A percentile compares a stretch with the other conserved stretches of the same genome.
Evolutionary conservation across 2,888 invertebrate species (phyloP).

Genomic region (Octodonta nipae): DNA sequence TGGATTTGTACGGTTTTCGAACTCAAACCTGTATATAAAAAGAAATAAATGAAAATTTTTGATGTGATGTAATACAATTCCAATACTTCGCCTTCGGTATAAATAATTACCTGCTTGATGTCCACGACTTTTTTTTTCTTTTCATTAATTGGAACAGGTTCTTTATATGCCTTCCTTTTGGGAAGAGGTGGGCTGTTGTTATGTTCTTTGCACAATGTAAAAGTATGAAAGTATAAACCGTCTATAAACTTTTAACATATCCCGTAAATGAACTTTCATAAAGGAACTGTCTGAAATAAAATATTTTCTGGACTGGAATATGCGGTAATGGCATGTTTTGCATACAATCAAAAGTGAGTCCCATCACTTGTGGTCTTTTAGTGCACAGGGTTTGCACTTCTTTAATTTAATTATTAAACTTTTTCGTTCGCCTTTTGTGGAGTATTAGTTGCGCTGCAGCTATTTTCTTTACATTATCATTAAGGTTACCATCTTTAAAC

Average conservation of each 20-base stretch:
- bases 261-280: slow-evolving; percentile 1
- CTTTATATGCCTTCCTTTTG: slow-evolving; percentile 6
- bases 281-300: slow-evolving; percentile 3
- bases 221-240: not conserved
- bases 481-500: slow-evolving; percentile 4
- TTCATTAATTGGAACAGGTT: slow-evolving; percentile 10
- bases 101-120: slow-evolving; percentile 10
- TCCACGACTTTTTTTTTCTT: slow-evolving; percentile 10
- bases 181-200: not conserved
- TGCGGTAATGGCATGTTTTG: slow-evolving; percentile 10
- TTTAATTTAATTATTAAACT: slow-evolving; percentile 11
- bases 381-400: slow-evolving; percentile 8
- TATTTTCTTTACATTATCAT: slow-evolving; percentile 9
- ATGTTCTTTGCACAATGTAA: not conserved
- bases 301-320: slow-evolving; percentile 3
- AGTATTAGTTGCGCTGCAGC: slow-evolving; percentile 7
- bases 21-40: slow-evolving; percentile 1
- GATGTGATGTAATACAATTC: slow-evolving; percentile 11
- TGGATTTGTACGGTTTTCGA: slow-evolving; percentile 1
- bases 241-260: slow-evolving; percentile 2
- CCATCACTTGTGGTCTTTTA: not conserved
- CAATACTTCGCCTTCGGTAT: slow-evolving; percentile 9
- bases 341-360: slow-evolving; percentile 17
- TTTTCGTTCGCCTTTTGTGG: slow-evolving; percentile 7
- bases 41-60: not conserved